These are phyloP conservation scores for Protonemura montana DNA, from an alignment of 2,888 invertebrate species.

Conservation along the genomic window DNA sequence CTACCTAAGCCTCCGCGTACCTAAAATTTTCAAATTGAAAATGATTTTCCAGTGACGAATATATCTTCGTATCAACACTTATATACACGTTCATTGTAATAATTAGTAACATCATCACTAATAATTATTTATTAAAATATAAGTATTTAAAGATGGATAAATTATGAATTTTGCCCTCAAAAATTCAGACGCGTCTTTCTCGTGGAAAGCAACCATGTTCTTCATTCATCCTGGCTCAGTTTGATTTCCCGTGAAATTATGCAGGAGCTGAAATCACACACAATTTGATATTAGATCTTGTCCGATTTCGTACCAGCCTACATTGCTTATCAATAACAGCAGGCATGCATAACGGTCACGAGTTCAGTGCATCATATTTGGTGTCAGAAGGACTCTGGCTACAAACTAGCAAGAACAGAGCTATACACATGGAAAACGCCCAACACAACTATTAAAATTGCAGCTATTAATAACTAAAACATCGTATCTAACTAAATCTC, in stretches of 20 bases:
- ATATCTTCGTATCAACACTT: background rate
- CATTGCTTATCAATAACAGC: no score
- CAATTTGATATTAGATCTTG: background rate
- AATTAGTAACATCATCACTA: background rate
- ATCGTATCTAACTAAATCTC: background rate
- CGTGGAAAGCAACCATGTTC: background rate
- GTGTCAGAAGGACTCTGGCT: no score
- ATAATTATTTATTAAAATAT: constrained; percentile 5
- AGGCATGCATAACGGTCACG: no score
- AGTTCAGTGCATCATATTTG: no score
- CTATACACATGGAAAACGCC: background rate
- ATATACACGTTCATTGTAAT: background rate
- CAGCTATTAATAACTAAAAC: background rate
- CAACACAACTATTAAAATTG: background rate
- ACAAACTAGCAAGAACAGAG: no score
- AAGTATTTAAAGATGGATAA: background rate
- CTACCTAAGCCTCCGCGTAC: background rate
- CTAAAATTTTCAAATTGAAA: no score
- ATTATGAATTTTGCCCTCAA: background rate
- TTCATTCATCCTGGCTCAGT: background rate
- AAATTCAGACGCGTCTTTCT: background rate
- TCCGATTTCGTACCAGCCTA: no score
- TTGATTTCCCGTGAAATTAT: constrained; percentile 1
- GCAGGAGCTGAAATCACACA: constrained; percentile 36
- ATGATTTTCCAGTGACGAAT: background rate